A percentile compares a stretch with the other conserved stretches of the same genome.
Conservation (phyloP, 2,113 vertebrate genomes). For the Xenus cinereus region DNA sequence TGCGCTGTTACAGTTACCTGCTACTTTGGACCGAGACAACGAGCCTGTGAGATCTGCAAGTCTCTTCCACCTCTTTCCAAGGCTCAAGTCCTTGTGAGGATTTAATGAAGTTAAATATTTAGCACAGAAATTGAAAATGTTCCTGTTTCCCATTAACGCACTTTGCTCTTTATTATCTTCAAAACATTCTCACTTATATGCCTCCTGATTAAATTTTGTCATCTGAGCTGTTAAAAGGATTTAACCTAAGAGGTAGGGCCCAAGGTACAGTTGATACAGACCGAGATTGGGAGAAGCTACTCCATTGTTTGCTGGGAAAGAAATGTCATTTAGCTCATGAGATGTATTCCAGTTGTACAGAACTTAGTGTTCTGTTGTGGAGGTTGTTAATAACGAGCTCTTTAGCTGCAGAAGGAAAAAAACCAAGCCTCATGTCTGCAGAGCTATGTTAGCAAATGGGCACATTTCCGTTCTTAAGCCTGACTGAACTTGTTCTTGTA, state of each 20-base stretch:
- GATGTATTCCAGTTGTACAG: background rate
- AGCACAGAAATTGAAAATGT: background rate
- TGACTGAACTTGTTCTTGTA: background rate
- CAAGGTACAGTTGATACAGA: background rate
- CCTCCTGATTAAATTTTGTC: background rate
- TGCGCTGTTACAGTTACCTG: no score
- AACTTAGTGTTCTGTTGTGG: background rate
- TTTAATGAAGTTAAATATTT: background rate
- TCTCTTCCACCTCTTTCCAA: background rate
- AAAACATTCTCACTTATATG: background rate
- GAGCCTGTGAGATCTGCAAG: background rate
- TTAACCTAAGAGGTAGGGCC: background rate
- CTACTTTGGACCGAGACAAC: background rate
- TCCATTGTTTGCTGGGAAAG: background rate
- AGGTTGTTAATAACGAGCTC: background rate
- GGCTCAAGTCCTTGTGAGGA: background rate
- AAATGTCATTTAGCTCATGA: background rate
- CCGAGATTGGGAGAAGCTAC: background rate
- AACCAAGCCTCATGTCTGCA: background rate
- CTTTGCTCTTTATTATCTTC: background rate
- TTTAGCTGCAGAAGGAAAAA: background rate
- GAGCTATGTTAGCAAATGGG: background rate
- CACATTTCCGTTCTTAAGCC: background rate
- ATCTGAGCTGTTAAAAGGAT: constrained; percentile 7
- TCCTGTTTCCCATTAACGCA: background rate